Base-by-base conservation (phyloP, 2,888 invertebrate species). In the Oasisia sp. region DNA sequence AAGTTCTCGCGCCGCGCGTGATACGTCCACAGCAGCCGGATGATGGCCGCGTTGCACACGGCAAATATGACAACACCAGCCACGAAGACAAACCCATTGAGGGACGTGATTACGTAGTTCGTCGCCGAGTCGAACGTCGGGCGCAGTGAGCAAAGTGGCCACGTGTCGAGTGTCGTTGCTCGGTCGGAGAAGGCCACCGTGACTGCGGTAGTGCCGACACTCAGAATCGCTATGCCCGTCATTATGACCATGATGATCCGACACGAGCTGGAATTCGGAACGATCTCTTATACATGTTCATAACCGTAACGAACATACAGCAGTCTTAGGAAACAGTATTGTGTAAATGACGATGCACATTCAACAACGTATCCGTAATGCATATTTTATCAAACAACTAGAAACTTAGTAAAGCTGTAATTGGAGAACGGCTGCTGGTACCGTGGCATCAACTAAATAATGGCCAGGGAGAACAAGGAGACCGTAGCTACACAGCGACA, bases 1-100 rank as follows among this genome's bases (percentile, higher is more conserved):
- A 44, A 50, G 27, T 32, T 58, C 5, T 92, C 92, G 5, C 92
- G 74, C 32, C 91, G 45, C 11, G 50, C 89, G 89, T 93, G 92
- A 90, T 93, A 93, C 27, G 92, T 92, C 92, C 92, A 92, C 89
- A 93, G 92, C n/a, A 93, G 91, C 45, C 92, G 44, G 7, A 93
- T 92, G 91, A 93, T 44, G 12, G 92, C 74, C 32, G 91, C 56
- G 74, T 93, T 93, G 90, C 93, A 93, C 32, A 92, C 92, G 58
- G 93, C 58, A 91, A 93, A 93, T 12, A 90, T 91, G n/a, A 92
- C 74, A 38, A 93, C 91, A 27, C 93, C 92, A 19, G 89, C 27
- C 19, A 92, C 90, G 56, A 92, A 93, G 19, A 93, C 91, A n/a
- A 92, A 11, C 19, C 89, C 44, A 5, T 44, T 92, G 14, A 92